Evolutionary conservation across 2,113 vertebrate genomes (phyloP).

Genomic region (Nerophis ophidion): DNA sequence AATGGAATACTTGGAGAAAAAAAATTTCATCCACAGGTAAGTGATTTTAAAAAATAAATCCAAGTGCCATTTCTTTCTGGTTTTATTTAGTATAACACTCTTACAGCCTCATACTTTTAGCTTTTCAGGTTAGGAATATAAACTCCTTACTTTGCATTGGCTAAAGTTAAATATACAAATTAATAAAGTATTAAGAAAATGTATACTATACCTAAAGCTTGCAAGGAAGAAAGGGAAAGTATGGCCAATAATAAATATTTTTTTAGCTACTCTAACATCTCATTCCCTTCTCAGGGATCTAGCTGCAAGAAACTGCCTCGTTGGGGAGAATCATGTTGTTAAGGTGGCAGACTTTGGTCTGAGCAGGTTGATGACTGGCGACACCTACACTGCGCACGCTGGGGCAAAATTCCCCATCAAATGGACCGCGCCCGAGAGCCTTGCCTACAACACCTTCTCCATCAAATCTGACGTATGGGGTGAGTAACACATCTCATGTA

Average conservation of each 20-base stretch:
- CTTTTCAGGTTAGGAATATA: no score
- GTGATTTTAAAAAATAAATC: neutral
- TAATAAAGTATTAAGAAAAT: no score
- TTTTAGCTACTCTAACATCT: neutral
- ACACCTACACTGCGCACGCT: conserved; percentile 97
- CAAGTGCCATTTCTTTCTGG: neutral
- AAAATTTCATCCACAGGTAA: conserved; percentile 98
- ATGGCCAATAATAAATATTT: no score
- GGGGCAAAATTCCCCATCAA: conserved; percentile 99
- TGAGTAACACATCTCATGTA: conserved; percentile 41
- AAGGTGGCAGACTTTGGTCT: conserved; percentile 97
- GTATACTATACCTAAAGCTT: no score
- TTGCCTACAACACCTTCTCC: conserved; percentile 98
- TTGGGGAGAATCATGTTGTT: conserved; percentile 96
- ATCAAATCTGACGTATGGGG: conserved; percentile 99
- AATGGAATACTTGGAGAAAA: conserved; percentile 98
- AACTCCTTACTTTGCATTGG: no score
- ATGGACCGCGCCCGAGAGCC: conserved; percentile 96
- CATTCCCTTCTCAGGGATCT: conserved; percentile 77
- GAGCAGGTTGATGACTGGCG: conserved; percentile 95
- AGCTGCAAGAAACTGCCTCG: conserved; percentile 94
- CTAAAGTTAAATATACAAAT: no score
- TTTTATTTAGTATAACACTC: neutral
- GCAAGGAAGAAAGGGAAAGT: no score
- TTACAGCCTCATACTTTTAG: no score